Percentiles rank a stretch among this genome's conserved stretches.
phyloP scores from a whole-genome alignment of 2,113 vertebrate species.

The Coptodon rendalli region DNA sequence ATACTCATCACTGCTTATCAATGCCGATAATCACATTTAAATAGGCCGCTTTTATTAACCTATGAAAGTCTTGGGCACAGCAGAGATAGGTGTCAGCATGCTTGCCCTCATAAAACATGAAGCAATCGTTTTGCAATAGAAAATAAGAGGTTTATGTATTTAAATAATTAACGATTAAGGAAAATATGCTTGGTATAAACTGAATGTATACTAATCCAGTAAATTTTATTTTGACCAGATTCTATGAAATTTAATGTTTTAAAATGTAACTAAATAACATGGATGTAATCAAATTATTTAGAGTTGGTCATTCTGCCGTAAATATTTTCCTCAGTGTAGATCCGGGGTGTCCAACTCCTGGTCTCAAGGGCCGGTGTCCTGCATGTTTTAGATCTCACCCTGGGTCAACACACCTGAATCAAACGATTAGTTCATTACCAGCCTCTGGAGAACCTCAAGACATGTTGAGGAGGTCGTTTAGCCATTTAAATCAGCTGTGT shows the following conservation, averaged over 20 bases:
- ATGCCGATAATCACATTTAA: background rate
- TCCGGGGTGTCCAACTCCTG: accelerated
- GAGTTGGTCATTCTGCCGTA: background rate
- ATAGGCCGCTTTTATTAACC: accelerated
- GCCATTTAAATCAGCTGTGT: background rate
- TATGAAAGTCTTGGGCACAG: background rate
- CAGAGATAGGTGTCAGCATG: background rate
- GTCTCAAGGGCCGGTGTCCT: background rate
- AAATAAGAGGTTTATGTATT: background rate
- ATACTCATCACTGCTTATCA: background rate
- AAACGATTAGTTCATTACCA: background rate
- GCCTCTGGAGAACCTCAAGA: background rate
- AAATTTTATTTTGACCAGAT: background rate
- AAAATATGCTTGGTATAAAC: background rate
- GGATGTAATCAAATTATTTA: background rate
- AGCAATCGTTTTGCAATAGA: background rate
- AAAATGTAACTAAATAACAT: background rate
- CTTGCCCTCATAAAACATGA: background rate
- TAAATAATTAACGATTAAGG: background rate
- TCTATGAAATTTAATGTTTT: background rate
- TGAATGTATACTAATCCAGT: background rate
- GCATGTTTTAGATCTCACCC: background rate
- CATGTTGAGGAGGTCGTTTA: background rate
- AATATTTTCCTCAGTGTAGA: background rate
- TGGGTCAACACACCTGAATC: background rate